These are phyloP conservation scores for Pocota personata DNA, from an alignment of 2,888 invertebrate genomes.

Conservation along the genomic window DNA sequence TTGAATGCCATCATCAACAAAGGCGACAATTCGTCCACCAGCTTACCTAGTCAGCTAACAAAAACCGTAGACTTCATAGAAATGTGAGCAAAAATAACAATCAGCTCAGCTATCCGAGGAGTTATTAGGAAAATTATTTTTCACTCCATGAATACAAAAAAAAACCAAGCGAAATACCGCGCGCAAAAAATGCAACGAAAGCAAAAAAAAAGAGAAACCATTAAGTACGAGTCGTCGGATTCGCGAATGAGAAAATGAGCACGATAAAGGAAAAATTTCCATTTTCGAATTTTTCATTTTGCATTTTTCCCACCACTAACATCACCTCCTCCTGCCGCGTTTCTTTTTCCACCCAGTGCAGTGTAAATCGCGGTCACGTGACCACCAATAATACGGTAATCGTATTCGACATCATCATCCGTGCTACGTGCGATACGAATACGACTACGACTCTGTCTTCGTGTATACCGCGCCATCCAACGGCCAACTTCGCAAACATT, in stretches of 20 bases:
- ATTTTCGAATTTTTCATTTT: constrained; percentile 9
- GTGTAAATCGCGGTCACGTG: constrained; percentile 56
- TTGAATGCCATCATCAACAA: constrained; percentile 5
- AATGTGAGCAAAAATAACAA: neutral
- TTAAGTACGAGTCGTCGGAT: neutral
- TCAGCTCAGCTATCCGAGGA: constrained; percentile 9
- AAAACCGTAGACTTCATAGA: neutral
- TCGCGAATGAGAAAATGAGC: constrained; percentile 5
- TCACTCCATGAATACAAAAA: constrained; percentile 29
- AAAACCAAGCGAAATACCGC: constrained; percentile 22
- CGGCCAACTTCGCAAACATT: constrained; percentile 50
- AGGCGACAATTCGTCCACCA: constrained; percentile 15
- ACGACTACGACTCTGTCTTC: neutral
- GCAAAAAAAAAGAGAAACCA: constrained; percentile 11
- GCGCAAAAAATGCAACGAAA: constrained; percentile 10
- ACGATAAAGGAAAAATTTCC: constrained; percentile 6
- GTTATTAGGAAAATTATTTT: constrained; percentile 58
- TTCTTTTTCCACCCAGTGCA: constrained; percentile 5
- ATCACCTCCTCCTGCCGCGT: neutral
- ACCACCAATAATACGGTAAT: constrained; percentile 50
- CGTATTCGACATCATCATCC: constrained; percentile 47
- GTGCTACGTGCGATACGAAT: neutral
- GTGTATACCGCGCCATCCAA: constrained; percentile 53
- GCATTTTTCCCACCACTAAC: neutral
- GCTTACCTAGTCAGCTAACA: neutral